Base-by-base conservation (phyloP, 2,113 vertebrate genomes). In the Falcunculus frontatus region DNA sequence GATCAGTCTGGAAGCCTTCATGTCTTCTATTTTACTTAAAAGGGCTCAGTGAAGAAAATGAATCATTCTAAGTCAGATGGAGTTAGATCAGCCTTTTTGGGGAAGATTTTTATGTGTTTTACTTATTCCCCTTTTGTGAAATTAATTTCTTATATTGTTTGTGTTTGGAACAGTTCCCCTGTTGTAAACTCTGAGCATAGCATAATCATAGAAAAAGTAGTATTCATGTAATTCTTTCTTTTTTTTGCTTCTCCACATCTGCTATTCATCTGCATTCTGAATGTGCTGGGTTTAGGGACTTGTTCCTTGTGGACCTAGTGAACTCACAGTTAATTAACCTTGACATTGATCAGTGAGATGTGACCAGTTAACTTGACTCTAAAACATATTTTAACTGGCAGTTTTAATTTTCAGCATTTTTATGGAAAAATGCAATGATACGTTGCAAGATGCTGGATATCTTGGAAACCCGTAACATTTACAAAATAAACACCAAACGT, bases 331-430 rank as follows among this genome's bases (percentile, higher is more conserved):
- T 89, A 59, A 60, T 79, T 94, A 75, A 55, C 50, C 25, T 13
- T 76, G 76, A 74, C 33, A n/a, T 16, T 95, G 47, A 94, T 90
- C 59, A 72, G 65, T 91, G 92, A 57, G 59, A 84, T 79, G 55
- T 85, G 49, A 93, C 73, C 44, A 77, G 57, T 95, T 79, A 82
- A 70, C 63, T 87, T 93, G 69, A 21, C 23, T 90, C 26, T 72
- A 79, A 93, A 92, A 53, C 25, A 39, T 87, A 84, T 90, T 93
- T 95, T 84, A 95, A 33, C 35, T 78, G 85, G 37, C 56, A 92
- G 47, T 37, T 91, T 89, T 76, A 55, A 74, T 81, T 95, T 87
- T 67, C 70, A 85, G 8, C 27, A 62, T 90, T 95, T 63, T 87
- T 90, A 92, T 63, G 49, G 52, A 87, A 77, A 88, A 87, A 82